Percentiles rank a stretch among this genome's conserved stretches.
Evolutionary conservation across 2,888 invertebrate genomes (phyloP).

Genomic region (Lasioglossum malachurum): DNA sequence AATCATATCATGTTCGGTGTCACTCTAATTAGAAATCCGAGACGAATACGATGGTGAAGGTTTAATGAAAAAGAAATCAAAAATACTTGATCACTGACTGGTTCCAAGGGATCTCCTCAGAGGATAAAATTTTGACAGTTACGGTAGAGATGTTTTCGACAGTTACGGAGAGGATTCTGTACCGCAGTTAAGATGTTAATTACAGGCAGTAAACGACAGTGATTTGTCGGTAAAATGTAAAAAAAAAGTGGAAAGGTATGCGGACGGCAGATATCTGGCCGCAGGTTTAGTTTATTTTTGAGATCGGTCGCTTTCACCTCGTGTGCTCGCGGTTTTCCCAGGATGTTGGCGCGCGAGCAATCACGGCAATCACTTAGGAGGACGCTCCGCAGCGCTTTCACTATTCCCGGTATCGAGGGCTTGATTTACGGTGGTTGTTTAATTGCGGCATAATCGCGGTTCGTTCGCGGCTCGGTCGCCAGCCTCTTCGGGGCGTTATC

Average conservation of each 20-base stretch:
- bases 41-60: too few relatives aligned
- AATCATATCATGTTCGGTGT: too few relatives aligned
- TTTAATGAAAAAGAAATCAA: too few relatives aligned
- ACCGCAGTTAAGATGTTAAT: background rate
- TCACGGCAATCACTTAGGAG: conserved; percentile 24
- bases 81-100: too few relatives aligned
- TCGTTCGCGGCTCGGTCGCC: conserved; percentile 1
- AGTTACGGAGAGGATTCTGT: too few relatives aligned
- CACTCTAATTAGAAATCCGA: too few relatives aligned
- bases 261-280: background rate
- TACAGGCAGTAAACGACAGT: too few relatives aligned
- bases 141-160: too few relatives aligned
- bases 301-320: conserved; percentile 45
- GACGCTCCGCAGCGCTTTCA: conserved; percentile 50
- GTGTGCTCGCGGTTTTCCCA: conserved; percentile 39
- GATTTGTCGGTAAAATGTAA: background rate
- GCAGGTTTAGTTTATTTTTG: conserved; percentile 43
- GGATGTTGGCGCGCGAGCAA: conserved; percentile 34
- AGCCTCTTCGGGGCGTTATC: conserved; percentile 4
- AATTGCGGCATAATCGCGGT: conserved; percentile 37
- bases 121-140: too few relatives aligned
- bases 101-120: too few relatives aligned
- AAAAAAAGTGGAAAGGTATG: background rate
- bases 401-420: conserved; percentile 33
- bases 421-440: conserved; percentile 41